Percentiles rank a stretch among this genome's conserved stretches.
phyloP scores from a whole-genome alignment of 2,113 vertebrate species.

The Mirza zaza region DNA sequence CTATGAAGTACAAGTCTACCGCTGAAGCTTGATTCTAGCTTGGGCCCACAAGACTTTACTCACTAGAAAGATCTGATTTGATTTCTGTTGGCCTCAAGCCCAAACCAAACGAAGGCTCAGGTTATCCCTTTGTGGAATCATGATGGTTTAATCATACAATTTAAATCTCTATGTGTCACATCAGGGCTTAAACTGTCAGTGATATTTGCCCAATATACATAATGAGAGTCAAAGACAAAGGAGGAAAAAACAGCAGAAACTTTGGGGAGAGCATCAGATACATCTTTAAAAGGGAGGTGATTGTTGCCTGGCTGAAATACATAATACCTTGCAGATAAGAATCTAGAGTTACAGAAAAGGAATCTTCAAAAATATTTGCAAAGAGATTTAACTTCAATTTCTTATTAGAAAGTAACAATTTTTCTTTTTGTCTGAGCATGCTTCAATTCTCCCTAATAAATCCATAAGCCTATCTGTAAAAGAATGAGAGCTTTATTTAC shows the following conservation, averaged over 20 bases:
- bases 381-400: conserved; percentile 32
- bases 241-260: conserved; percentile 54
- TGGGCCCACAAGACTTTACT: background rate
- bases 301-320: background rate
- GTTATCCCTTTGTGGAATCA: conserved; percentile 25
- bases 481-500: conserved; percentile 11
- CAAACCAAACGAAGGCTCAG: conserved; percentile 22
- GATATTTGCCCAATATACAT: conserved; percentile 41
- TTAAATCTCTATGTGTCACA: conserved; percentile 54
- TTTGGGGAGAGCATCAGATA: background rate
- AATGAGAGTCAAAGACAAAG: conserved; percentile 20
- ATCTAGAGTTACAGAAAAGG: background rate
- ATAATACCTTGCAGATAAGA: background rate
- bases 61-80: background rate
- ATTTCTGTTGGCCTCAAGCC: conserved; percentile 55
- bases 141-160: conserved; percentile 42
- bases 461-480: background rate
- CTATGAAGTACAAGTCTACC: no score
- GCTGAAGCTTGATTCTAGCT: background rate
- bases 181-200: conserved; percentile 46
- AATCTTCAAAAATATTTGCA: conserved; percentile 46
- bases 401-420: background rate
- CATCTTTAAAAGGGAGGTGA: background rate
- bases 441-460: conserved; percentile 10
- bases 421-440: background rate